Evolutionary conservation across 1,140 invertebrate genomes (phyloP).

Genomic region (Calycopis cecrops): DNA sequence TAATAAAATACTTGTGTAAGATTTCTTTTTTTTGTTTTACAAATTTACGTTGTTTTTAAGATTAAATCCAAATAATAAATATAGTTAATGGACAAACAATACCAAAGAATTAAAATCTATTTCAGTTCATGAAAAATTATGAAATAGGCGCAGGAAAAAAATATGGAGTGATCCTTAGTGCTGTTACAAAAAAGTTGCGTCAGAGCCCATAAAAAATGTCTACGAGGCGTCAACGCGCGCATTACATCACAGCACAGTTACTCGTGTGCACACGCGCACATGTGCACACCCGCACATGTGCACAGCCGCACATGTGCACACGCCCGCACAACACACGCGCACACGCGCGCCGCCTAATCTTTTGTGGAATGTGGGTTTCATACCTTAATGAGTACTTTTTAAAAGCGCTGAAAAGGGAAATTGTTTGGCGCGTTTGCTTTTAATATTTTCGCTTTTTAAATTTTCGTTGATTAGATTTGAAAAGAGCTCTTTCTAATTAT

Average conservation of each 20-base stretch:
- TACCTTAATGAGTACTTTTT: slow-evolving; percentile 67
- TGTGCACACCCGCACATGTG: slow-evolving; percentile 2
- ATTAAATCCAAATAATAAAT: too few species aligned
- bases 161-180: slow-evolving; percentile 43
- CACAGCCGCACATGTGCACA: slow-evolving; percentile 21
- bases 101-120: too few species aligned
- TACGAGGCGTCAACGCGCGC: slow-evolving; percentile 59
- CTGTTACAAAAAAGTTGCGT: slow-evolving; percentile 67
- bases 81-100: too few species aligned
- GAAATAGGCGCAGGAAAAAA: neutral
- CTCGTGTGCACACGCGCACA: slow-evolving; percentile 32
- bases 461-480: slow-evolving; percentile 35
- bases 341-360: slow-evolving; percentile 52
- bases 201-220: slow-evolving; percentile 71
- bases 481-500: slow-evolving; percentile 26
- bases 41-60: too few species aligned
- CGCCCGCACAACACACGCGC: slow-evolving; percentile 27
- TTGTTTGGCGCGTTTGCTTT: slow-evolving; percentile 34
- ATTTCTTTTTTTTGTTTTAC: too few species aligned
- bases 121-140: too few species aligned
- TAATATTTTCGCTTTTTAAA: slow-evolving; percentile 23
- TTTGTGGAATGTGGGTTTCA: slow-evolving; percentile 66
- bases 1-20: too few species aligned
- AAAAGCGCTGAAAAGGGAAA: slow-evolving; percentile 63
- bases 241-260: slow-evolving; percentile 52